Base-by-base conservation (phyloP, 2,797 vertebrate genomes). In the Antrozous pallidus region DNA sequence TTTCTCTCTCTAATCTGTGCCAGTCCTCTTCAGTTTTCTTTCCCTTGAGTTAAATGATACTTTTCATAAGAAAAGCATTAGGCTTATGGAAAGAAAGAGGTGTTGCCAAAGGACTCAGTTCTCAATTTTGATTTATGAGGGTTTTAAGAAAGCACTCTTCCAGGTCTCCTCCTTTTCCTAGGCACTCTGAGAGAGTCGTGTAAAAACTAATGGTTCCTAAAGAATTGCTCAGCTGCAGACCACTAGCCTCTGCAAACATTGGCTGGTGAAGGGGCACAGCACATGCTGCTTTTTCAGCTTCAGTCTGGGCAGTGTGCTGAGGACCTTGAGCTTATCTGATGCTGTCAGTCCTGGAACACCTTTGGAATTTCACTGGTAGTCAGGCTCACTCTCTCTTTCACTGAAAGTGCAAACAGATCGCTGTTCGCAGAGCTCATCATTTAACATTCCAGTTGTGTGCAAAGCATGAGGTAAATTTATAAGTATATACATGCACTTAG, bases 51-150 rank as follows among this genome's bases (percentile, higher is more conserved):
- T 92, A 54, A 49, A 28, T 83, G 49, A 71, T 78, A 40, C 16
- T 96, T 94, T 95, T 93, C 45, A 9, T 91, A 67, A 91, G 73
- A 83, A 86, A 92, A 95, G 6, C 63, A 77, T 80, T 58, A 89
- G 31, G 24, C 20, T 80, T 77, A 56, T 40, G 33, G 77, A 78
- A 93, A 71, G 67, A 85, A 71, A 79, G 38, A 38, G 42, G 18
- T 82, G 24, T 79, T 3, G 0, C 49, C 36, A 49, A 1, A 87
- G 80, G 26, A 51, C 54, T 71, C 3, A 4, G 1, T 65, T 93
- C 36, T 92, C 8, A n/a, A 33, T 63, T 82, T 88, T 93, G 81
- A 49, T 88, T 95, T 89, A 78, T 71, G 56, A 85, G 73, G 51
- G 9, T 80, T 49, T 71, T 65, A 54, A 70, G 42, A 91, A 65